These are phyloP conservation scores for Grammomys dolichurus DNA, from an alignment of 2,113 vertebrate genomes.

Conservation along the genomic window DNA sequence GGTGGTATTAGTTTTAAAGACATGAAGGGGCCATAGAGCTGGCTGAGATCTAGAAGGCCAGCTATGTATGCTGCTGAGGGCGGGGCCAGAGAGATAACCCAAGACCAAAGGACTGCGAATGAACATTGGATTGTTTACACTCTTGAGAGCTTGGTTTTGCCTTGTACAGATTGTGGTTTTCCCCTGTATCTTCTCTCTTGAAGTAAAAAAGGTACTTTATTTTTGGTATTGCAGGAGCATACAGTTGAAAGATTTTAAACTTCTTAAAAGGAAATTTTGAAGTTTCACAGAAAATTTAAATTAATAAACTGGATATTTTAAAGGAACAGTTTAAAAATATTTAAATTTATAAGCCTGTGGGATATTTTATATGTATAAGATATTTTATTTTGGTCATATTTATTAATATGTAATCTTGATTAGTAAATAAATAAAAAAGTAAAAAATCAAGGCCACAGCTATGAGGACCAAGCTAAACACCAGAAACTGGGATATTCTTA, in stretches of 20 bases:
- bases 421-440: neutral
- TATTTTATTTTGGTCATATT: neutral
- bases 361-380: neutral
- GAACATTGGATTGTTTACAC: neutral
- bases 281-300: neutral
- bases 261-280: neutral
- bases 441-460: neutral
- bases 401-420: neutral
- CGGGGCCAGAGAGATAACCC: neutral
- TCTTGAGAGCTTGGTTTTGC: neutral
- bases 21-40: neutral
- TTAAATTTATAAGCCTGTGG: neutral
- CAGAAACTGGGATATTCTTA: neutral
- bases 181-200: neutral
- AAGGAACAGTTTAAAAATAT: neutral
- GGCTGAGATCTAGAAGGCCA: neutral
- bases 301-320: neutral
- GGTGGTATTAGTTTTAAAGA: neutral
- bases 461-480: neutral
- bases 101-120: neutral
- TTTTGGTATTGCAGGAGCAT: neutral
- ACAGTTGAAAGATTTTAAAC: neutral
- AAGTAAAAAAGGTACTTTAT: neutral
- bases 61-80: neutral
- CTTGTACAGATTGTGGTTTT: neutral